Conservation (phyloP, 2,113 vertebrate species). For the Arvicanthis niloticus region DNA sequence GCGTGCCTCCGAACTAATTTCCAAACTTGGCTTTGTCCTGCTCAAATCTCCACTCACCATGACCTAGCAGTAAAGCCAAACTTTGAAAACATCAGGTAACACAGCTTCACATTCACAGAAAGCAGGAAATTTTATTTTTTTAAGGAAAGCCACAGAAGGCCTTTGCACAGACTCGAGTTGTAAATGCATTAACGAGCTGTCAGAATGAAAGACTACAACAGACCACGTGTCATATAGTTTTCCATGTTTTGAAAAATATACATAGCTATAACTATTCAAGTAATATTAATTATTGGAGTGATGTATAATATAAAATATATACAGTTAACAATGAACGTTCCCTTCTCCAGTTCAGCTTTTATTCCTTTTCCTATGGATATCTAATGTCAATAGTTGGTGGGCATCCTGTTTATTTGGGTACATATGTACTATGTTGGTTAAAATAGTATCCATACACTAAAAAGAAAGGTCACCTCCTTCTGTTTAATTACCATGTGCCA, state of each 20-base stretch:
- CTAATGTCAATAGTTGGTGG: background rate
- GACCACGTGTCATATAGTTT: background rate
- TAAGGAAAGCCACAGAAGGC: background rate
- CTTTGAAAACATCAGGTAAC: background rate
- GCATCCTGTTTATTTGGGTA: slow-evolving; percentile 12
- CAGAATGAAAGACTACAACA: background rate
- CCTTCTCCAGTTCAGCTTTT: background rate
- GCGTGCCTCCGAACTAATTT: background rate
- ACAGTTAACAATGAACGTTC: background rate
- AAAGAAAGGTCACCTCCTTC: background rate
- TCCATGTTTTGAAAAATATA: background rate
- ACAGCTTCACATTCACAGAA: background rate
- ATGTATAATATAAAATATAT: background rate
- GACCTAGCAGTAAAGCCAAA: background rate
- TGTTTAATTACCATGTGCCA: background rate
- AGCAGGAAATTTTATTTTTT: background rate
- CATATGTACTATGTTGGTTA: background rate
- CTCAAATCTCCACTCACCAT: background rate
- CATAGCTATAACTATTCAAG: background rate
- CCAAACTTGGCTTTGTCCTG: background rate
- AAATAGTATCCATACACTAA: background rate
- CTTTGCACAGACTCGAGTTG: background rate
- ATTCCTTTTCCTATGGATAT: background rate
- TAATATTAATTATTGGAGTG: background rate
- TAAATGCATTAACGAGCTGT: background rate